Base-by-base conservation (phyloP, 2,113 vertebrate species). In the Pseudorhombus dupliciocellatus region DNA sequence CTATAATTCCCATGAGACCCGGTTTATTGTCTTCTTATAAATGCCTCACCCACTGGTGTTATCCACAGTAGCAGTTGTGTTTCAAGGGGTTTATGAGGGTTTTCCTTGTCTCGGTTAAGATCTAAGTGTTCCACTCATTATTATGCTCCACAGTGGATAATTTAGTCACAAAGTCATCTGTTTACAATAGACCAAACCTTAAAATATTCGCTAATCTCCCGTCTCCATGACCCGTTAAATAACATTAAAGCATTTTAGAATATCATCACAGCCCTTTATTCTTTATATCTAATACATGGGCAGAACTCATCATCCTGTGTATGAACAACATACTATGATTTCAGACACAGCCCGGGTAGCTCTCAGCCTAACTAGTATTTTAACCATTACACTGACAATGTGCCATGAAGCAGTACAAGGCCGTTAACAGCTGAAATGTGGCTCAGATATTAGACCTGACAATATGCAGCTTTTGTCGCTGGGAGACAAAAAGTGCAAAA, bases 11-110 rank as follows among this genome's bases (percentile, higher is more conserved):
- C 21, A 18, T 31, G 1, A 78, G 69, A 83, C 57, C 48, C 57
- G 25, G 44, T 90, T 89, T 87, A 88, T 87, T 87, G 87, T 87
- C 70, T 77, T 81, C 79, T 89, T 87, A 84, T 79, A 81, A 87
- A 84, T 26, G 70, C 79, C 78, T 84, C 73, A 85, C 80, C 80
- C 76, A 59, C 66, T 84, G 77, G 84, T 86, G 87, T 75, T 77
- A 75, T 72, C 80, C 83, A 79, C 75, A 84, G 79, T 75, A 80
- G 69, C 68, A 58, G 54, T 72, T 71, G 65, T 79, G 81, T 86
- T 77, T 31, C n/a, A 16, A 65, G 58, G 69, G 48, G 22, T 73
- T 82, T 84, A n/a, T n/a, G n/a, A n/a, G n/a, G n/a, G n/a, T 83
- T 84, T 84, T 59, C 60, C 63, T 54, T 53, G 60, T 71, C 57